These are phyloP conservation scores for Lobophora halterata DNA, from an alignment of 2,888 invertebrate species.

Conservation along the genomic window DNA sequence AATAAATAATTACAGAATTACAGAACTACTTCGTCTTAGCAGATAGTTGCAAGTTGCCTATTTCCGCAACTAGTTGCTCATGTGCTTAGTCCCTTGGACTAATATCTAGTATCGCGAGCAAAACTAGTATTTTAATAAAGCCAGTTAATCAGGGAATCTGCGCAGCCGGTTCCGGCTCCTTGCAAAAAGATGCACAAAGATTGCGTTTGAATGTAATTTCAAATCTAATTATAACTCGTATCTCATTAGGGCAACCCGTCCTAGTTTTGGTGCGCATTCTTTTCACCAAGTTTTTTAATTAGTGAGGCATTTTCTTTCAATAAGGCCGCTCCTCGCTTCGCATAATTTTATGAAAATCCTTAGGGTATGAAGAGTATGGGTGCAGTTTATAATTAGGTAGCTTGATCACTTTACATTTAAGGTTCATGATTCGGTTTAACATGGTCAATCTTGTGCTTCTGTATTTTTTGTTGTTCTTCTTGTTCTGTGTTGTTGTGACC, in stretches of 20 bases:
- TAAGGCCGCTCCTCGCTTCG: conserved; percentile 28
- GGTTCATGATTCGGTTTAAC: too few species aligned
- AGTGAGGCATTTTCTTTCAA: conserved; percentile 38
- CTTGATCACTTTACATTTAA: conserved; percentile 5
- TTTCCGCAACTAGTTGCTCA: too few species aligned
- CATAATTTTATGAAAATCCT: conserved; percentile 34
- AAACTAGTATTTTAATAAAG: too few species aligned
- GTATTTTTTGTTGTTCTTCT: too few species aligned
- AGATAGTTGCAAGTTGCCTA: too few species aligned
- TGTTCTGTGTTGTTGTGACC: too few species aligned
- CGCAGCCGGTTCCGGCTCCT: background rate
- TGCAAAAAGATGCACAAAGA: conserved; percentile 2
- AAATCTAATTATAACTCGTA: conserved; percentile 31
- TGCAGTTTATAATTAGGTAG: background rate
- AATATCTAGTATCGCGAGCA: too few species aligned
- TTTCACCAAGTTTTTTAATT: conserved; percentile 43
- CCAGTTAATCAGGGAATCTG: conserved; percentile 1
- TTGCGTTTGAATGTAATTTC: conserved; percentile 11
- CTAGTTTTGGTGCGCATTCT: conserved; percentile 34
- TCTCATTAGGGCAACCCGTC: conserved; percentile 32
- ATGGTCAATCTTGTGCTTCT: too few species aligned
- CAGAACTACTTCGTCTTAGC: too few species aligned
- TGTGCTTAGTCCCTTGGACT: too few species aligned
- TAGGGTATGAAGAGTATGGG: conserved; percentile 8
- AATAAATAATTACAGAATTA: too few species aligned